phyloP scores from a whole-genome alignment of 2,888 invertebrate species.

The Hemaris fuciformis region DNA sequence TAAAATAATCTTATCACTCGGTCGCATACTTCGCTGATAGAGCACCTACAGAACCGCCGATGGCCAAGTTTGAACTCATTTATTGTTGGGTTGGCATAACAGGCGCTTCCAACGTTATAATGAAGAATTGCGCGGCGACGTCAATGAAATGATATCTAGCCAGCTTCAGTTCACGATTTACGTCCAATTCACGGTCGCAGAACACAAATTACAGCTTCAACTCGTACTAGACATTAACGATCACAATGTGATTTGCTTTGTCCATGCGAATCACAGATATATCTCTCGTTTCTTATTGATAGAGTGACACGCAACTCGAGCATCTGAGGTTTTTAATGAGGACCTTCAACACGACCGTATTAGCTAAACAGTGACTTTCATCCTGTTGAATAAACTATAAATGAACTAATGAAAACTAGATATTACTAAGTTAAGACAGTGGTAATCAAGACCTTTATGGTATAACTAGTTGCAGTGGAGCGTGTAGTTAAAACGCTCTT shows the following conservation, averaged over 20 bases:
- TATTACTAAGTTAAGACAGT: too few relatives aligned
- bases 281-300: neutral
- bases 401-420: too few relatives aligned
- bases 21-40: constrained; percentile 80
- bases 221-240: constrained; percentile 31
- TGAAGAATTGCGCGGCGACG: neutral
- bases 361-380: too few relatives aligned
- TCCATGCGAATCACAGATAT: constrained; percentile 13
- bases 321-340: neutral
- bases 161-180: neutral
- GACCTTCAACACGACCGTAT: neutral
- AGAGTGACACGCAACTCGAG: neutral
- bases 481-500: neutral
- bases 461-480: too few relatives aligned
- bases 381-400: too few relatives aligned
- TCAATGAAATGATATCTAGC: neutral
- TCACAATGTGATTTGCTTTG: constrained; percentile 28
- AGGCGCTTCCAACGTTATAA: neutral
- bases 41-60: constrained; percentile 25
- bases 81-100: neutral
- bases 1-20: constrained; percentile 80
- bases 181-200: constrained; percentile 24
- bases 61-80: neutral
- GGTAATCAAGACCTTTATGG: too few relatives aligned
- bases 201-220: constrained; percentile 29